Evolutionary conservation across 2,113 vertebrate genomes (phyloP), one percentile per base, ranked within the genome.

Genomic region (Crotalus horridus): DNA sequence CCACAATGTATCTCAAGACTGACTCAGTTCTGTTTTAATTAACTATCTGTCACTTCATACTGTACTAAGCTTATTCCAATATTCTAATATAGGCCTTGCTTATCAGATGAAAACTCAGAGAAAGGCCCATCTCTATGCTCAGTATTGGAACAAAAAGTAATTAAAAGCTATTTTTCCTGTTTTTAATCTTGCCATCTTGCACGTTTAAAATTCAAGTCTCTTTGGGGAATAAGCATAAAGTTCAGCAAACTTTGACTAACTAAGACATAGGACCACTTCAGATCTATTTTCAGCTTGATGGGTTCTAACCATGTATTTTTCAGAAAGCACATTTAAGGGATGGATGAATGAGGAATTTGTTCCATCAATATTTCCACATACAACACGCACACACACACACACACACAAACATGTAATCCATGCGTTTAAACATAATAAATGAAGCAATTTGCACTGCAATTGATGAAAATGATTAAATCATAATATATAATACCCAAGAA

Each of bases 201-300:
- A 46, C 12, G 33, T 90, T 59, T 89, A 53, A 89, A 94, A 92
- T 91, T 46, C 24, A 92, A 94, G 88, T 0, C 0, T 81, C 64
- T 93, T 12, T n/a, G 93, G 43, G 96, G 95, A 95, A 90, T 59
- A 64, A 88, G 20, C 7, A 56, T 8, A 85, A 8, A 93, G 86
- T 61, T 24, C 89, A 74, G 48, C 0, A 87, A 61, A 33, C 3
- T 6, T 46, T 15, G 3, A 87, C 1, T 9, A 6, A n/a, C 15
- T 56, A 53, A 92, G 88, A 48, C 1, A 0, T 13, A 87, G 11
- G 8, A 61, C 11, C 10, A 12, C 9, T 51, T 91, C 33, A 91
- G 6, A 48, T 55, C 74, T 23, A 17, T 61, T 61, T 87, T 59
- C 17, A 91, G 39, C 17, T 48, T 48, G 55, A 39, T 0, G 21